Conservation (phyloP, 2,888 invertebrate species). For the Choristoneura rosaceana region DNA sequence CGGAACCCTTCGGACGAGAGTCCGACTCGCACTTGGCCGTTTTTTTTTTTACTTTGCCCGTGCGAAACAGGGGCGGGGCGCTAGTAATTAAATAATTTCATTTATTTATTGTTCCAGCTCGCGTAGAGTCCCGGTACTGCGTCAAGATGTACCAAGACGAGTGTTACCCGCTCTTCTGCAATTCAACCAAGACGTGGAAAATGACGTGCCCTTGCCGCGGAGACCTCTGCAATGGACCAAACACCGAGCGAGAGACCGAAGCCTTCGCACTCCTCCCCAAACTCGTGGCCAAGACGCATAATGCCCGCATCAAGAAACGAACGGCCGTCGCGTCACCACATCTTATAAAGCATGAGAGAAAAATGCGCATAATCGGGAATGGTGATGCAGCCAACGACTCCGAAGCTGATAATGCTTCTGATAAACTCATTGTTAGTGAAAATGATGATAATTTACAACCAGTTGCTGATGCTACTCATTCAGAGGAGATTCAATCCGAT, state of each 20-base stretch:
- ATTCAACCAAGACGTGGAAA: constrained; percentile 73
- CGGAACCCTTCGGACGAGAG: no score
- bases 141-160: constrained; percentile 79
- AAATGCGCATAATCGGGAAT: constrained; percentile 46
- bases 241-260: constrained; percentile 66
- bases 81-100: neutral
- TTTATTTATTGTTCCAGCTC: constrained; percentile 60
- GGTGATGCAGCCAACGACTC: constrained; percentile 42
- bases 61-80: no score
- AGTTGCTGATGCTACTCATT: neutral
- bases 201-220: constrained; percentile 78
- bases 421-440: constrained; percentile 30
- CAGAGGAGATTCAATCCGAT: constrained; percentile 31
- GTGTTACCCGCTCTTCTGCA: constrained; percentile 76
- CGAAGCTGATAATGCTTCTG: constrained; percentile 22
- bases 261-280: constrained; percentile 65
- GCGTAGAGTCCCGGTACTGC: constrained; percentile 74
- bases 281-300: constrained; percentile 53
- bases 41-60: no score
- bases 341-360: constrained; percentile 42
- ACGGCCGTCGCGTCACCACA: constrained; percentile 41
- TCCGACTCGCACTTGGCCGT: no score
- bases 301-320: constrained; percentile 50
- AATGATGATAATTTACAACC: constrained; percentile 14
- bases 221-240: constrained; percentile 76